Evolutionary conservation across 1,140 invertebrate species (phyloP), one percentile per base, ranked within the genome.

Genomic region (Anagrus nilaparvatae): DNA sequence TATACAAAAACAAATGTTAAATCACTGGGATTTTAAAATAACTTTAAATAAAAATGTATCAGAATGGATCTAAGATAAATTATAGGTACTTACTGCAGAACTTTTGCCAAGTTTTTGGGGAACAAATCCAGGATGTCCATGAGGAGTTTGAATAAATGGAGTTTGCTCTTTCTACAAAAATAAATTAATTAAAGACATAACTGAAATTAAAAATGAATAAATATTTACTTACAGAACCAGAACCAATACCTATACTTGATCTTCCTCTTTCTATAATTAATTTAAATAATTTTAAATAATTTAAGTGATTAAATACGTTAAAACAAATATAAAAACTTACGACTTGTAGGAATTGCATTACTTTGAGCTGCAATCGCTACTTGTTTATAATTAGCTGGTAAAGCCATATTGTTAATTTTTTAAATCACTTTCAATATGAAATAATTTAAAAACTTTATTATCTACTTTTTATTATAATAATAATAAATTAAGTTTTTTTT

Each of bases 31-130:
- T 27, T 27, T 7, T 6, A 27, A 12, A 8, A 8, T 27, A 27
- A 12, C 24, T 7, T n/a, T 7, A 27, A 27, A 27, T 27, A 12
- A 27, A 27, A 8, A 12, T 7, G 24, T 27, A n/a, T n/a, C n/a
- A n/a, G 16, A 38, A 30, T 30, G n/a, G 13, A 7, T 30, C 7
- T 30, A 30, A 14, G n/a, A n/a, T 13, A 38, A 12, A 30, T 36
- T 23, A 10, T 14, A 59, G 54, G 63, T 68, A 74, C 74, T 76
- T 67, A 83, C 82, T 36, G 74, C 70, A 46, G 80, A 65, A 47
- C 74, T 81, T 66, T 90, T 90, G 24, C 87, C 87, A 52, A 90
- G 79, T 75, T 94, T 95, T 55, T 94, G 89, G 14, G 92, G 92
- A 49, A 85, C 84, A 66, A 96, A 97, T 46, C 82, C 81, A 27